Conservation (phyloP, 2,888 invertebrate genomes). For the Hybos culiciformis region DNA sequence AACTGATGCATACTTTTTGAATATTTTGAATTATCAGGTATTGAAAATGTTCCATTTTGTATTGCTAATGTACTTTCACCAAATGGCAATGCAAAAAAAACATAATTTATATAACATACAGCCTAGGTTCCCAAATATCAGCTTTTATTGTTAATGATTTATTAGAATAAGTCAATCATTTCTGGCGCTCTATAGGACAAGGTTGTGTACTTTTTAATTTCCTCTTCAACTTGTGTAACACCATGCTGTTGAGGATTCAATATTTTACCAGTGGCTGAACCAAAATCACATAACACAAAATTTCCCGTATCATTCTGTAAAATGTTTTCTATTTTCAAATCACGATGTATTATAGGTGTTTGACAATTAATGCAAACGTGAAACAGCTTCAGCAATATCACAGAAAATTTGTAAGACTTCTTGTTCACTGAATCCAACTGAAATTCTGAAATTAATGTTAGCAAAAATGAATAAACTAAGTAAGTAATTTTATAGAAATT, state of each 20-base stretch:
- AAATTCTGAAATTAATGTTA: slow-evolving; percentile 37
- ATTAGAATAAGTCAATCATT: slow-evolving; percentile 85
- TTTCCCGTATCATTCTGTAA: slow-evolving; percentile 63
- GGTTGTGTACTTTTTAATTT: slow-evolving; percentile 79
- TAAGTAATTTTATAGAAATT: background rate
- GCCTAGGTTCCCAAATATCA: slow-evolving; percentile 84
- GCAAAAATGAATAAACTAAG: background rate
- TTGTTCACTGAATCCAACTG: slow-evolving; percentile 55
- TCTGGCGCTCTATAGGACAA: slow-evolving; percentile 81
- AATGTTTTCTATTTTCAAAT: slow-evolving; percentile 86
- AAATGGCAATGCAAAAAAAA: slow-evolving; percentile 78
- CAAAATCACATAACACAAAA: slow-evolving; percentile 86
- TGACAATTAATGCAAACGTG: slow-evolving; percentile 81
- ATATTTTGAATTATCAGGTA: slow-evolving; percentile 68
- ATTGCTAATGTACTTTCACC: slow-evolving; percentile 88
- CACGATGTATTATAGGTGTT: slow-evolving; percentile 84
- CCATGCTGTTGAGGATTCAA: slow-evolving; percentile 55
- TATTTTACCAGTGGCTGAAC: slow-evolving; percentile 75
- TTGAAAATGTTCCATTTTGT: slow-evolving; percentile 73
- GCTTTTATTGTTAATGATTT: slow-evolving; percentile 73
- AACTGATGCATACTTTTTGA: slow-evolving; percentile 56
- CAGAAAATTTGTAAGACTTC: slow-evolving; percentile 80
- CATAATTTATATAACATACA: slow-evolving; percentile 80
- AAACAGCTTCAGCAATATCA: slow-evolving; percentile 83
- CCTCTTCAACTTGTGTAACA: slow-evolving; percentile 61